These are phyloP conservation scores for Mus spretus DNA, from an alignment of 2,797 vertebrate species.

Conservation along the genomic window DNA sequence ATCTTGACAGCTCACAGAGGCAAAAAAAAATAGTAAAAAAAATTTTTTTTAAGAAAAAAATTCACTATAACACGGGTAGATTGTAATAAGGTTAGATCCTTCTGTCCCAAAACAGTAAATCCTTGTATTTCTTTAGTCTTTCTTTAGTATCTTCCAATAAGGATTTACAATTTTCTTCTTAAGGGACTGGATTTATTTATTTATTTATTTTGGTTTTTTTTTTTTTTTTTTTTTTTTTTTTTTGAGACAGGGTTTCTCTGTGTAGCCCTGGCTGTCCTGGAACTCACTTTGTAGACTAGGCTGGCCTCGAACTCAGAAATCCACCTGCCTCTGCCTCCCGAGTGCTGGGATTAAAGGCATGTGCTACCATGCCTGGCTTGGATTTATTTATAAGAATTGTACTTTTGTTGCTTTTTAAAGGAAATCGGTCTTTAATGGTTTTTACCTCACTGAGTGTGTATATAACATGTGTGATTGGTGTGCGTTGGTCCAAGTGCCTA, in stretches of 20 bases:
- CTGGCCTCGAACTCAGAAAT: no score
- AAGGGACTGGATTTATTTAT: neutral
- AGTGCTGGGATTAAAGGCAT: no score
- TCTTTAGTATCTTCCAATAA: neutral
- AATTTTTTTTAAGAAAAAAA: neutral
- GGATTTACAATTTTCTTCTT: no score
- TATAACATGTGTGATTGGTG: neutral
- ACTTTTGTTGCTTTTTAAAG: conserved; percentile 2
- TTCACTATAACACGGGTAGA: neutral
- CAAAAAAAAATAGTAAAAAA: neutral
- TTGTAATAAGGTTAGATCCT: neutral
- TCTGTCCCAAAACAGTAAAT: neutral
- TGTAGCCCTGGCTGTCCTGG: no score
- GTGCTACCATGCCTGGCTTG: no score
- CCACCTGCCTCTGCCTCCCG: no score
- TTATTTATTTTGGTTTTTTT: no score
- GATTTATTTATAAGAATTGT: neutral
- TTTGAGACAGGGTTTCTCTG: no score
- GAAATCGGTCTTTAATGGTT: neutral
- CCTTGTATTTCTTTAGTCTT: neutral
- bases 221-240: no score
- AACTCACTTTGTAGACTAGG: no score
- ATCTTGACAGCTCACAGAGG: neutral
- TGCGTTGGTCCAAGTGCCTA: neutral
- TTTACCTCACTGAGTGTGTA: neutral